Percentiles rank a stretch among this genome's conserved stretches.
phyloP scores from a whole-genome alignment of 2,797 vertebrate genomes.

The Argyrosomus regius region DNA sequence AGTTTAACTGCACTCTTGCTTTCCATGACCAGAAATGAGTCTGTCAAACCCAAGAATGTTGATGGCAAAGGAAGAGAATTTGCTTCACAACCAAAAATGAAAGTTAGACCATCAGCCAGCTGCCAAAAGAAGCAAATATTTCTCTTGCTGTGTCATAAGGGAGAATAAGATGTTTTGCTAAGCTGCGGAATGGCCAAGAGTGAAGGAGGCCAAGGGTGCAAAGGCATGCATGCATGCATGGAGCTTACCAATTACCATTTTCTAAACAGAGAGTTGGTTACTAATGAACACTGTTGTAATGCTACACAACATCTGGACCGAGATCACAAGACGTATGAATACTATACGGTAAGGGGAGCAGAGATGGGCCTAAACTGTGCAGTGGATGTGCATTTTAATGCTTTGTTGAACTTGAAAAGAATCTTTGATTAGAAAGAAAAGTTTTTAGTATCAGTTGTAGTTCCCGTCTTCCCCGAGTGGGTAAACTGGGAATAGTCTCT shows the following conservation, averaged over 20 bases:
- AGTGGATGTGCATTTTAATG: constrained; percentile 6
- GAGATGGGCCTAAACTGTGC: constrained; percentile 7
- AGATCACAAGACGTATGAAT: constrained; percentile 39
- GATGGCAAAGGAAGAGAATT: constrained; percentile 65
- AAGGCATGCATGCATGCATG: constrained; percentile 51
- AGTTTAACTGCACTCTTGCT: constrained; percentile 48
- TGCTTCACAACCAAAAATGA: constrained; percentile 67
- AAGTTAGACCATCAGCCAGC: constrained; percentile 51
- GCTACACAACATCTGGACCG: constrained; percentile 62
- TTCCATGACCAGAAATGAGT: constrained; percentile 58
- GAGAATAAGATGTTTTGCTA: constrained; percentile 76
- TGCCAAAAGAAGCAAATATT: constrained; percentile 79
- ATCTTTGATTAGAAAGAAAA: background rate
- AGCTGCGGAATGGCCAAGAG: constrained; percentile 60
- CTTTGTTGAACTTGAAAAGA: background rate
- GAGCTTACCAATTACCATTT: constrained; percentile 61
- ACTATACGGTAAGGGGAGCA: constrained; percentile 1
- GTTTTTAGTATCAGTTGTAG: background rate
- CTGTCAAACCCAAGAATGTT: constrained; percentile 59
- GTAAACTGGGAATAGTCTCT: background rate
- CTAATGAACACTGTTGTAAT: constrained; percentile 59
- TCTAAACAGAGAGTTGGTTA: constrained; percentile 58
- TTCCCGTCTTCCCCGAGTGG: constrained; percentile 1
- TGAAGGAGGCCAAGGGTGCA: constrained; percentile 57
- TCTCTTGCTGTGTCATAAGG: constrained; percentile 73